A percentile compares a stretch with the other conserved stretches of the same genome.
Conservation (phyloP, 35 echinoderm and acorn worm genomes). For the Stichopus chloronotus region DNA sequence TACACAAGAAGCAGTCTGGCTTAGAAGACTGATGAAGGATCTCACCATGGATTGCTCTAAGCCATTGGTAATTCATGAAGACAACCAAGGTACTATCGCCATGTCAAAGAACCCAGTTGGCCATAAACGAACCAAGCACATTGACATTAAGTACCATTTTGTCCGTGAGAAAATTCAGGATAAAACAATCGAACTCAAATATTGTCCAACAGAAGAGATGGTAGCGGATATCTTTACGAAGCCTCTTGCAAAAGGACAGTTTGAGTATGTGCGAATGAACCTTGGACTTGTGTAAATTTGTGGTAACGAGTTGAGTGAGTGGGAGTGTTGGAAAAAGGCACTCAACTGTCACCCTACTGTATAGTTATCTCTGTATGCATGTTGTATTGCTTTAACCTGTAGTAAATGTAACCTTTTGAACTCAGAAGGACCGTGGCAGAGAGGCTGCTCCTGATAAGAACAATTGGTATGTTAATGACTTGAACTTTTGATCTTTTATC, state of each 20-base stretch:
- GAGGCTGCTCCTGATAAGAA: no score
- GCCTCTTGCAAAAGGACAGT: background rate
- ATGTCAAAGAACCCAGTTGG: constrained; percentile 25
- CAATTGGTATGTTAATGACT: no score
- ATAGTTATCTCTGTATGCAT: no score
- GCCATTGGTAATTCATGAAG: background rate
- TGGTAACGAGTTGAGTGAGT: no score
- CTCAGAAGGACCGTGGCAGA: no score
- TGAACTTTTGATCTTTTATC: no score
- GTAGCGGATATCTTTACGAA: constrained; percentile 35
- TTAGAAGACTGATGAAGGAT: constrained; percentile 16
- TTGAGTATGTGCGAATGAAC: background rate
- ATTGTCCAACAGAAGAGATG: constrained; percentile 51
- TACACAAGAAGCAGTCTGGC: constrained; percentile 42
- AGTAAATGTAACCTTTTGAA: no score
- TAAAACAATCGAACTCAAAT: constrained; percentile 4
- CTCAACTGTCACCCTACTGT: no score
- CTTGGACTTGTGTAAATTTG: background rate
- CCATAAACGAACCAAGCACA: constrained; percentile 34
- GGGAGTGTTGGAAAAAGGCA: no score
- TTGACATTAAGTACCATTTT: constrained; percentile 53
- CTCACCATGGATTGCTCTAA: background rate
- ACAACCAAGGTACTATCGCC: constrained; percentile 48
- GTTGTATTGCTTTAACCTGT: no score
- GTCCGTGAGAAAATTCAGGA: background rate